These are phyloP conservation scores for Diplogasteroides magnus DNA, from an alignment of 1,140 invertebrate species.

Conservation along the genomic window DNA sequence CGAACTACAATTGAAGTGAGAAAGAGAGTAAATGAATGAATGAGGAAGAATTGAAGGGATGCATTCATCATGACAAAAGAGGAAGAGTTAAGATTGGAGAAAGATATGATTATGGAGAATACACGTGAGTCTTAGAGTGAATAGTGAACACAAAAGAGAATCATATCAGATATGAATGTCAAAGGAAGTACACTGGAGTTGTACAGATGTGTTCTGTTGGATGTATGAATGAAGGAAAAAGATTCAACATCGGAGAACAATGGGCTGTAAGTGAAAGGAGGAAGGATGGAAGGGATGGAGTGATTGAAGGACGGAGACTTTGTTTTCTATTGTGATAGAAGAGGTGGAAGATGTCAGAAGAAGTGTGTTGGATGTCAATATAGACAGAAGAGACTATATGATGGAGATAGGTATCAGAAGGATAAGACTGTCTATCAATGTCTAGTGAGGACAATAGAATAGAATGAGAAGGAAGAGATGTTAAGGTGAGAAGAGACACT, in stretches of 20 bases:
- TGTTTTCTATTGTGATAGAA: slow-evolving; percentile 39
- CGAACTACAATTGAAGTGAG: slow-evolving; percentile 24
- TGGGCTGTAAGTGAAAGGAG: slow-evolving; percentile 25
- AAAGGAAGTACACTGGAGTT: slow-evolving; percentile 23
- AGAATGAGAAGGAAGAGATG: neutral
- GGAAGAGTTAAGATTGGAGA: slow-evolving; percentile 29
- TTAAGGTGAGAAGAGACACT: slow-evolving; percentile 24
- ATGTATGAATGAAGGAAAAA: slow-evolving; percentile 28
- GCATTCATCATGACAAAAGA: slow-evolving; percentile 32
- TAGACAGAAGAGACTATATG: slow-evolving; percentile 27
- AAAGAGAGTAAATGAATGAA: no score
- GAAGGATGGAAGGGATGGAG: neutral
- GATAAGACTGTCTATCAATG: slow-evolving; percentile 35
- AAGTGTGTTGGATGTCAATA: slow-evolving; percentile 29
- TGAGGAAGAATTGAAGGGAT: no score
- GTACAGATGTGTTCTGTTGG: slow-evolving; percentile 35
- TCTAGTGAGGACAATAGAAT: slow-evolving; percentile 19
- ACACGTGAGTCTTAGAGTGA: slow-evolving; percentile 28
- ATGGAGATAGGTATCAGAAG: slow-evolving; percentile 34
- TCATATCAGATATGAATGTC: slow-evolving; percentile 35
- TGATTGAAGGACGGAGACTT: slow-evolving; percentile 36
- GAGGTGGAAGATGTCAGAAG: slow-evolving; percentile 31
- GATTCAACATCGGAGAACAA: slow-evolving; percentile 31
- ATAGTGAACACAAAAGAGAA: neutral
- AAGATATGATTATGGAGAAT: slow-evolving; percentile 36